phyloP scores from a whole-genome alignment of 2,113 vertebrate genomes.

The cat (Felis catus) region DNA sequence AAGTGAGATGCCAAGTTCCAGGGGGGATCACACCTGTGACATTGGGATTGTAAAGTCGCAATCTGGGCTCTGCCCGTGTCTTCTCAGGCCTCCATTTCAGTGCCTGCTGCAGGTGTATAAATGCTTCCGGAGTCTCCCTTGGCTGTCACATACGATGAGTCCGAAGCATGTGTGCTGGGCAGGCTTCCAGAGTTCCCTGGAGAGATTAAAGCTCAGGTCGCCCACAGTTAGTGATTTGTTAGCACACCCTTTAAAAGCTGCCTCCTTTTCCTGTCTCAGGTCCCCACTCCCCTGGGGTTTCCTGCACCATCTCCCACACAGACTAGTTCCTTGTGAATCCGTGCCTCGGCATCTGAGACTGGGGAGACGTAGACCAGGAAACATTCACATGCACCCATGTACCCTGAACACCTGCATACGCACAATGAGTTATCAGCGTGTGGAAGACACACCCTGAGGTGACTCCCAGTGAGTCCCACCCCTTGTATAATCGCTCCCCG shows the following conservation, averaged over 20 bases:
- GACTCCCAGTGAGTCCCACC: neutral
- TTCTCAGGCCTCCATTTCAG: neutral
- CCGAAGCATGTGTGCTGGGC: fast-evolving
- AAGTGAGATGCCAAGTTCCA: neutral
- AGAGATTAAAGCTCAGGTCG: neutral
- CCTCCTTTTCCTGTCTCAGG: neutral
- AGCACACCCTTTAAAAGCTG: neutral
- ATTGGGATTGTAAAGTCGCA: neutral
- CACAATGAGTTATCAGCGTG: neutral
- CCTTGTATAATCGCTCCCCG: neutral
- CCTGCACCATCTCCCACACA: neutral
- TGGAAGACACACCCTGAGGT: neutral
- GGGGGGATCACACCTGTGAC: neutral
- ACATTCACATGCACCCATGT: neutral
- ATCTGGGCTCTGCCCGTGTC: neutral
- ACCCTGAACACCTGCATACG: neutral
- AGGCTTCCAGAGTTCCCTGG: neutral
- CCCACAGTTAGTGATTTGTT: neutral
- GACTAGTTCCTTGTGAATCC: neutral
- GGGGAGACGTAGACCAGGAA: neutral
- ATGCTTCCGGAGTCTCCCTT: neutral
- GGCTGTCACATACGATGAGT: fast-evolving
- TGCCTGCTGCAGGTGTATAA: neutral
- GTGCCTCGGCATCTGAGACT: neutral
- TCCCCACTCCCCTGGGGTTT: neutral